A percentile compares a stretch with the other conserved stretches of the same genome.
These are phyloP conservation scores for Pristionchus entomophagus DNA, from an alignment of 2,888 invertebrate genomes.

Conservation along the genomic window DNA sequence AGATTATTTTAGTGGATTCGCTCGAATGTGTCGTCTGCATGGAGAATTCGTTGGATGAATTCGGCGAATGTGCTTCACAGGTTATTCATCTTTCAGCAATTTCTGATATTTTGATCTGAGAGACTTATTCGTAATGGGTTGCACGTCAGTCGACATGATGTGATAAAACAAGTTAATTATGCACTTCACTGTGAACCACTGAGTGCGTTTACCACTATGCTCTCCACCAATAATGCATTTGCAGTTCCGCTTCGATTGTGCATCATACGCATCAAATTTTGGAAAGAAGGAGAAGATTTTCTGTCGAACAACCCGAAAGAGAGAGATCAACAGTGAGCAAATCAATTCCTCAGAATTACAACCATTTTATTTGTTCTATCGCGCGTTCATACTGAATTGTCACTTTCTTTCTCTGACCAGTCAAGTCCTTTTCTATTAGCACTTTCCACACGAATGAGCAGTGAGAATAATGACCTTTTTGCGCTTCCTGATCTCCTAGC, in stretches of 20 bases:
- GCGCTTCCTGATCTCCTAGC: not conserved
- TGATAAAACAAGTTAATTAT: too few species aligned
- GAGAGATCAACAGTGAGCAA: conserved; percentile 59
- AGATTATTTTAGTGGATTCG: conserved; percentile 53
- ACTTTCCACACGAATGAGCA: not conserved
- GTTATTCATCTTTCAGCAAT: not conserved
- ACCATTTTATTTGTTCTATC: not conserved
- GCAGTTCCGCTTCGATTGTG: conserved; percentile 46
- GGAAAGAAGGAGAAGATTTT: conserved; percentile 60
- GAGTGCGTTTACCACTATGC: too few species aligned
- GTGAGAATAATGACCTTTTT: not conserved
- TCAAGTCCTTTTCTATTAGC: not conserved
- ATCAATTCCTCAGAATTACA: not conserved
- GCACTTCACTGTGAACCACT: too few species aligned
- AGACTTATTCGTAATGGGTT: too few species aligned
- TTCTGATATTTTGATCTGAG: too few species aligned
- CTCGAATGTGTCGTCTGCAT: conserved; percentile 69
- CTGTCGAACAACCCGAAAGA: conserved; percentile 69
- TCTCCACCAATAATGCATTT: not conserved
- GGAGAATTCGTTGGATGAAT: conserved; percentile 64
- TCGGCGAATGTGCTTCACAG: conserved; percentile 65
- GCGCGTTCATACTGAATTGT: not conserved
- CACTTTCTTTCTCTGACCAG: not conserved
- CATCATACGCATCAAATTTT: conserved; percentile 53
- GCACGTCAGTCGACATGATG: too few species aligned